A percentile compares a stretch with the other conserved stretches of the same genome.
phyloP scores from a whole-genome alignment of 2,113 vertebrate species.

The Melanotaenia duboulayi region DNA sequence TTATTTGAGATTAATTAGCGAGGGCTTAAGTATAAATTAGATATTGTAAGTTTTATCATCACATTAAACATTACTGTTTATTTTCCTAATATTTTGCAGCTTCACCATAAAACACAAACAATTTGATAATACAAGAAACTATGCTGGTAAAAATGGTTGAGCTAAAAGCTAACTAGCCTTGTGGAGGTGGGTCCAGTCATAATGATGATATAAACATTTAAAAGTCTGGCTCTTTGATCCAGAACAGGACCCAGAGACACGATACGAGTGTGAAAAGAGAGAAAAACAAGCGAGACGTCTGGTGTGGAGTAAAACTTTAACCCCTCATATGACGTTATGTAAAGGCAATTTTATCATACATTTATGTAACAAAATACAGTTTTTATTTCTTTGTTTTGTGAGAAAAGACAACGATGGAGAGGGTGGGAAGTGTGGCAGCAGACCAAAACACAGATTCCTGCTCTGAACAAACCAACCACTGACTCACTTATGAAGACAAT shows the following conservation, averaged over 20 bases:
- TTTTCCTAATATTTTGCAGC: too few species aligned
- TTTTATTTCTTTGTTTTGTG: slow-evolving; percentile 26
- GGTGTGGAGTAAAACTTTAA: slow-evolving; percentile 1
- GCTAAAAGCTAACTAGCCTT: neutral
- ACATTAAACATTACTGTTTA: too few species aligned
- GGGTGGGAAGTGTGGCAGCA: slow-evolving; percentile 29
- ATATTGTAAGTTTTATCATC: too few species aligned
- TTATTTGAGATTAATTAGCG: too few species aligned
- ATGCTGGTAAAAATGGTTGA: too few species aligned
- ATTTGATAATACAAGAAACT: too few species aligned
- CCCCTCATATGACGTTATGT: neutral
- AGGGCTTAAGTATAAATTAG: too few species aligned
- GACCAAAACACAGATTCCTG: slow-evolving; percentile 65
- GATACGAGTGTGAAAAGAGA: slow-evolving; percentile 43
- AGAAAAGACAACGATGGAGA: slow-evolving; percentile 21
- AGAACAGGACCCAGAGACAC: slow-evolving; percentile 58
- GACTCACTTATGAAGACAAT: slow-evolving; percentile 75
- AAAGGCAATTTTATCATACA: slow-evolving; percentile 72
- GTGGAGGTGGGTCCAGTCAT: too few species aligned
- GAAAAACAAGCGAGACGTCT: slow-evolving; percentile 36
- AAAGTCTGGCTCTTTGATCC: slow-evolving; percentile 54
- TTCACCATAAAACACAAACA: too few species aligned
- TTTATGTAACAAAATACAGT: slow-evolving; percentile 72
- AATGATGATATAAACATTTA: too few species aligned
- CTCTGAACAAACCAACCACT: slow-evolving; percentile 53